These are phyloP conservation scores for Saguinus imperator DNA, from an alignment of 2,113 vertebrate species.

Conservation along the genomic window DNA sequence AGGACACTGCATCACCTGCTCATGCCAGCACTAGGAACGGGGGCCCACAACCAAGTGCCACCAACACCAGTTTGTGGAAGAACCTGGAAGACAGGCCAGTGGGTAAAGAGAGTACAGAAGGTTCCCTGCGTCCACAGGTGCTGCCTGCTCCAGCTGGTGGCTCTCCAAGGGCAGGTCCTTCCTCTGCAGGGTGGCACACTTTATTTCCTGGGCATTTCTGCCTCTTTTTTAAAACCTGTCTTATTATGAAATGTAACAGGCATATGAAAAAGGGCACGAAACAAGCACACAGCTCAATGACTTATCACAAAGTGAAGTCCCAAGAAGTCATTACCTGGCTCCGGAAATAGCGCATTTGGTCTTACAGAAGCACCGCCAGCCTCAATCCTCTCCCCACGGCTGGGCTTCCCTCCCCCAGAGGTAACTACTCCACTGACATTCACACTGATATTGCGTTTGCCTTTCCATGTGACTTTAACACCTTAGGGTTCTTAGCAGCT, in stretches of 20 bases:
- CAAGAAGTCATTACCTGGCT: not conserved
- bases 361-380: not conserved
- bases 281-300: not conserved
- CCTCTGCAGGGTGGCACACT: not conserved
- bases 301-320: not conserved
- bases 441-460: not conserved
- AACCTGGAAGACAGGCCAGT: not conserved
- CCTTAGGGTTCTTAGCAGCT: not conserved
- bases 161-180: not conserved
- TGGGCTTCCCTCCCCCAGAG: not conserved
- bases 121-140: accelerated
- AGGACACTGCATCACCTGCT: accelerated
- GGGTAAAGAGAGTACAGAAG: not conserved
- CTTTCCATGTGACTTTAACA: not conserved
- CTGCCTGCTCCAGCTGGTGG: accelerated
- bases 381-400: no score
- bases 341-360: not conserved
- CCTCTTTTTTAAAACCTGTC: not conserved
- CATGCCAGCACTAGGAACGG: accelerated
- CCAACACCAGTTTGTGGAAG: not conserved
- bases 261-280: not conserved
- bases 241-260: not conserved
- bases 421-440: not conserved
- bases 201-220: not conserved
- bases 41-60: accelerated